A percentile compares a stretch with the other conserved stretches of the same genome.
Conservation (phyloP, 2,888 invertebrate genomes). For the Amphipyra tragopoginis region DNA sequence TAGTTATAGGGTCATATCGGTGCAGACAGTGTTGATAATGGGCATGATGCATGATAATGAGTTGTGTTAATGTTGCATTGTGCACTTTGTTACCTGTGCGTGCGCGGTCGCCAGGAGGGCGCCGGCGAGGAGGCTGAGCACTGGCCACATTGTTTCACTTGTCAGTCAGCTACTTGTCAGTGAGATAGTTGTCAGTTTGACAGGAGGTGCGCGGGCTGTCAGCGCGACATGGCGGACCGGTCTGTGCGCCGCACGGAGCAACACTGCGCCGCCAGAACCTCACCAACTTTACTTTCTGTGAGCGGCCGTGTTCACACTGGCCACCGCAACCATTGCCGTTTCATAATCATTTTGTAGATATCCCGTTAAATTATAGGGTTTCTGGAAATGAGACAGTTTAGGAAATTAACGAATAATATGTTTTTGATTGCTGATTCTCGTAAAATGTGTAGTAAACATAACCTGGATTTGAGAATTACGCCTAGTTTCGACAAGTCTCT, state of each 20-base stretch:
- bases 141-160: conserved; percentile 77
- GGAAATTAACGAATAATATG: conserved; percentile 21
- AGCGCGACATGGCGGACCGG: conserved; percentile 82
- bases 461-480: background rate
- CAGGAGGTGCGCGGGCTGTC: conserved; percentile 65
- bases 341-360: conserved; percentile 39
- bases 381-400: conserved; percentile 5
- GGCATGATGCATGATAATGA: conserved; percentile 44
- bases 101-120: conserved; percentile 71
- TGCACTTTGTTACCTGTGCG: conserved; percentile 76
- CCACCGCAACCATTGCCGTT: conserved; percentile 27
- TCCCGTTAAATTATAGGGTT: conserved; percentile 13
- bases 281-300: conserved; percentile 86
- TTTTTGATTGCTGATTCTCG: conserved; percentile 18
- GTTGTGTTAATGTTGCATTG: conserved; percentile 22
- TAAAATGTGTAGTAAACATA: background rate
- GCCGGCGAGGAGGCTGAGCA: conserved; percentile 74
- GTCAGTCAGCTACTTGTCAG: conserved; percentile 67
- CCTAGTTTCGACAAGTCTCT: no score
- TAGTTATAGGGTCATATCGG: conserved; percentile 23
- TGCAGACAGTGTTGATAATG: conserved; percentile 42
- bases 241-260: conserved; percentile 79
- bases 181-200: conserved; percentile 70
- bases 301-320: conserved; percentile 77
- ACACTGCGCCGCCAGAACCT: conserved; percentile 77